phyloP scores from a whole-genome alignment of 2,888 invertebrate genomes.

The Dendrolimus houi region DNA sequence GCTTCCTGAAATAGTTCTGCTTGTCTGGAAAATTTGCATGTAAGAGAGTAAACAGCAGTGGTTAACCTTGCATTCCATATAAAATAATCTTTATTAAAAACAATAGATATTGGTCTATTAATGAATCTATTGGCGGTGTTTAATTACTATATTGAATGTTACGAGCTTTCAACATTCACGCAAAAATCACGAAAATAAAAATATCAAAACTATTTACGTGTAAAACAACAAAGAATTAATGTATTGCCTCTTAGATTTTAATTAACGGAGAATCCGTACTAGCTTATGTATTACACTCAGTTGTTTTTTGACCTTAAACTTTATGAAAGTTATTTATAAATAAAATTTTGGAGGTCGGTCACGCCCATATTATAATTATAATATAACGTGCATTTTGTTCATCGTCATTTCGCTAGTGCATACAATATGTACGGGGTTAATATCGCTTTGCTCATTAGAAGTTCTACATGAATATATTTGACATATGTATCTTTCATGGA shows the following conservation, averaged over 20 bases:
- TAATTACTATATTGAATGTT: neutral
- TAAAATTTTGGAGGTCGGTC: slow-evolving; percentile 27
- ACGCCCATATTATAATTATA: neutral
- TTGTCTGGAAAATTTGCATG: neutral
- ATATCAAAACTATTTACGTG: neutral
- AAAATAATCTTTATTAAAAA: neutral
- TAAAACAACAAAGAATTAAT: neutral
- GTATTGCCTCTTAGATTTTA: neutral
- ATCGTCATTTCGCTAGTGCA: neutral
- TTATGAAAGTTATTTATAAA: slow-evolving; percentile 21
- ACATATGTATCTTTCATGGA: no score
- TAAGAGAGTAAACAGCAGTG: neutral
- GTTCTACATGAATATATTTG: no score
- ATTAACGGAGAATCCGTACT: neutral
- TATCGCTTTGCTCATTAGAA: no score
- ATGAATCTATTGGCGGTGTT: neutral
- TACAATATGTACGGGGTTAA: neutral
- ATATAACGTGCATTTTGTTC: neutral
- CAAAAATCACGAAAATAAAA: neutral
- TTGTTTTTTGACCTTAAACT: slow-evolving; percentile 25
- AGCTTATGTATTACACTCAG: neutral
- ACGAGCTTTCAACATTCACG: neutral
- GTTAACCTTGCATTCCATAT: neutral
- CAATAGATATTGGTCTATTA: neutral
- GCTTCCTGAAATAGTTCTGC: neutral